phyloP scores from a whole-genome alignment of 2,797 vertebrate species.

The Neosilurus hyrtlii region DNA sequence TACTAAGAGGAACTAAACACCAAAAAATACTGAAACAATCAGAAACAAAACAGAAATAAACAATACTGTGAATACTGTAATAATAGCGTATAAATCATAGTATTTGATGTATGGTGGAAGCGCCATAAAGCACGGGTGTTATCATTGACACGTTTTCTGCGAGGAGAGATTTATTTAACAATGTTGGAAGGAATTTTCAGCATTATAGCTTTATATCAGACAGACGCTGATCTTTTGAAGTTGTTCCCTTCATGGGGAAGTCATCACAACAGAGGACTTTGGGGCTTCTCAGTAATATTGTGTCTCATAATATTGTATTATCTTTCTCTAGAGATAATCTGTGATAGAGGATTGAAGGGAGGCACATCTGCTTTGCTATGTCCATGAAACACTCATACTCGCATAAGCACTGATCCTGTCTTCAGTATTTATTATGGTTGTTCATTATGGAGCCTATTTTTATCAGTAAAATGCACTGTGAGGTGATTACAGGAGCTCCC shows the following conservation, averaged over 20 bases:
- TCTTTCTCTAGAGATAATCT: not conserved
- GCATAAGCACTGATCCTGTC: not conserved
- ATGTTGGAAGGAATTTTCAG: not conserved
- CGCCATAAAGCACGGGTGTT: not conserved
- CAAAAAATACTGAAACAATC: not conserved
- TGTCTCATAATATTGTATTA: not conserved
- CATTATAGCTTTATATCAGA: not conserved
- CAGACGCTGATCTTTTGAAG: not conserved
- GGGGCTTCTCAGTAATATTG: not conserved
- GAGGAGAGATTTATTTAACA: not conserved
- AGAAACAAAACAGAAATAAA: not conserved
- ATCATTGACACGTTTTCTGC: not conserved
- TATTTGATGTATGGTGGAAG: not conserved
- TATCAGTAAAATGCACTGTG: not conserved
- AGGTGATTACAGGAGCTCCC: not conserved
- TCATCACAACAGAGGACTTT: not conserved
- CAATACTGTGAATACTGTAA: not conserved
- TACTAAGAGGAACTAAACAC: not conserved
- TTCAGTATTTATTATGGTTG: not conserved
- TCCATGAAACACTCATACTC: not conserved
- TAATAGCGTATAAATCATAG: not conserved
- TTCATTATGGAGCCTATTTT: slow-evolving; percentile 12
- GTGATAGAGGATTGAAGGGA: not conserved
- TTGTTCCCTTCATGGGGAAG: not conserved
- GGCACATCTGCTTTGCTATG: not conserved